phyloP scores from a whole-genome alignment of 2,888 invertebrate species.

The Phania funesta region DNA sequence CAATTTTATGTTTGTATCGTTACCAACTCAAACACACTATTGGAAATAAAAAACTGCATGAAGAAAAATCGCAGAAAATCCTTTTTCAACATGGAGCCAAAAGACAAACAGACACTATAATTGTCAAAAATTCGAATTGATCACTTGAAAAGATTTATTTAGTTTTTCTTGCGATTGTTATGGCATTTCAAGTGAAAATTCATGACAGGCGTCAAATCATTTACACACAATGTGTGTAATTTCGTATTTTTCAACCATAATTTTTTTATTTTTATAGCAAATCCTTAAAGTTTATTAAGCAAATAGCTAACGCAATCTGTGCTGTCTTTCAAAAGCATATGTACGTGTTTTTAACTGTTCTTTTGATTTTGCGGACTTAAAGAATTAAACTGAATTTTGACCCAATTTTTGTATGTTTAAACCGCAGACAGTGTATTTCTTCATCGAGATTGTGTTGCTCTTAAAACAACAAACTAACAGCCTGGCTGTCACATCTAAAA shows the following conservation, averaged over 20 bases:
- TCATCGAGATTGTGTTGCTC: constrained; percentile 2
- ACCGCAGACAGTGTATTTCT: neutral
- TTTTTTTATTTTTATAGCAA: constrained; percentile 19
- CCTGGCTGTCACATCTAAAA: constrained; percentile 40
- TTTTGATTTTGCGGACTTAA: neutral
- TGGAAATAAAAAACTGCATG: no score
- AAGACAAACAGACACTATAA: neutral
- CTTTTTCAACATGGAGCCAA: no score
- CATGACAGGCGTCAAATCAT: constrained; percentile 77
- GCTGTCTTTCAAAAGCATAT: constrained; percentile 11
- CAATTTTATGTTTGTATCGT: no score
- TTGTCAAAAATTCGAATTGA: constrained; percentile 49
- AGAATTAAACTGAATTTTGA: constrained; percentile 49
- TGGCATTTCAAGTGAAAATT: constrained; percentile 77
- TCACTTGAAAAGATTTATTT: constrained; percentile 55
- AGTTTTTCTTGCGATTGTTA: constrained; percentile 13
- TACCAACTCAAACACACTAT: no score
- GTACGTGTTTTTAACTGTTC: constrained; percentile 33
- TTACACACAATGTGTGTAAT: constrained; percentile 50
- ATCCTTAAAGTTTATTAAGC: constrained; percentile 27
- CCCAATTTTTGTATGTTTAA: constrained; percentile 35
- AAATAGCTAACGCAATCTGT: constrained; percentile 18
- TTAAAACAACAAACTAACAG: constrained; percentile 31
- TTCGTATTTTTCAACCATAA: neutral
- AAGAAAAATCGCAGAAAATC: neutral